These are phyloP conservation scores for Brachionus angularis DNA, from an alignment of 1,140 invertebrate genomes.

Conservation along the genomic window DNA sequence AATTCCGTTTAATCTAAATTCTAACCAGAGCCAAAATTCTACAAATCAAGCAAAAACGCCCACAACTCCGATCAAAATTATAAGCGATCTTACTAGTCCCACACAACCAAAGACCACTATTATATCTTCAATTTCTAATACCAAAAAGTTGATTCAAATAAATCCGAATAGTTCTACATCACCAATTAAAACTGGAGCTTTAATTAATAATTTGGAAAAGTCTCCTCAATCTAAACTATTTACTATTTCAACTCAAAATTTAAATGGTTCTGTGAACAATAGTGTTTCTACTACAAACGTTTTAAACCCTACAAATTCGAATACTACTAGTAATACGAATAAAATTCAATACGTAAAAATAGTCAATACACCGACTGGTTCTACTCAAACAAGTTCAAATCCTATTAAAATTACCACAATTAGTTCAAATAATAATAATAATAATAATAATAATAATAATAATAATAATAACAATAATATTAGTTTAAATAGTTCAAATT, in stretches of 20 bases:
- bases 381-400: neutral
- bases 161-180: no score
- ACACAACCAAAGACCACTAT: neutral
- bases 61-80: neutral
- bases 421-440: neutral
- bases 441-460: neutral
- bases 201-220: neutral
- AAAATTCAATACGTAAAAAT: slow-evolving; percentile 39
- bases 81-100: neutral
- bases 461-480: neutral
- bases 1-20: neutral
- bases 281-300: slow-evolving; percentile 7
- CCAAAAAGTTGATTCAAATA: neutral
- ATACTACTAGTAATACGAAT: neutral
- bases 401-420: slow-evolving; percentile 15
- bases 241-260: no score
- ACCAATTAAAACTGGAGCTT: no score
- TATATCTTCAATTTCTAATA: neutral
- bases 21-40: no score
- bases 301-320: slow-evolving; percentile 10
- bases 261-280: slow-evolving; percentile 13
- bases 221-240: neutral
- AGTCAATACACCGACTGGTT: slow-evolving; percentile 12
- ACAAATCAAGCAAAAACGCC: no score
- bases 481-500: neutral